These are phyloP conservation scores for Plutella xylostella DNA, from an alignment of 2,888 invertebrate genomes.

Conservation along the genomic window DNA sequence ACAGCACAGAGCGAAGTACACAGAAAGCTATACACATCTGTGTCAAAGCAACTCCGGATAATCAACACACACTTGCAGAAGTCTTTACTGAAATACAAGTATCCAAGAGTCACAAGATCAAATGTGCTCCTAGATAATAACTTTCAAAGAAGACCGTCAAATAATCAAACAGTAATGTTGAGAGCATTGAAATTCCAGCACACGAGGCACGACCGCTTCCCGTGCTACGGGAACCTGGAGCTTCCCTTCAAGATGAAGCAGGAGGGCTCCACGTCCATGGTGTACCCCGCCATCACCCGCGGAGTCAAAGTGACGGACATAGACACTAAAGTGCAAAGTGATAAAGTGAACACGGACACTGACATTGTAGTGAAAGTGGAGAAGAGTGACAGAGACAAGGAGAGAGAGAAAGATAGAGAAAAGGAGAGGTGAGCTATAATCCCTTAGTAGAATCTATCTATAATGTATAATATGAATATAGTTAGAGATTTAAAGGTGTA, in stretches of 20 bases:
- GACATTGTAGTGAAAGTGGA: constrained; percentile 16
- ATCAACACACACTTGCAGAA: constrained; percentile 54
- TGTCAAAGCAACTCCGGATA: constrained; percentile 49
- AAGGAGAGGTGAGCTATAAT: too few relatives aligned
- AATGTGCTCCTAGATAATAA: constrained; percentile 51
- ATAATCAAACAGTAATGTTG: constrained; percentile 42
- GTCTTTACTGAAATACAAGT: constrained; percentile 53
- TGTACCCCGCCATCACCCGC: constrained; percentile 37
- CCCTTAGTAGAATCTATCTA: too few relatives aligned
- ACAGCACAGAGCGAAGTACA: constrained; percentile 44
- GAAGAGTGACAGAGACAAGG: constrained; percentile 27
- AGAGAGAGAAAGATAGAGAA: constrained; percentile 23
- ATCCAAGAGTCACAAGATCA: constrained; percentile 53
- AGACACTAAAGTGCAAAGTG: constrained; percentile 28
- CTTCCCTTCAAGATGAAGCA: constrained; percentile 56
- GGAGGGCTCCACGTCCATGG: constrained; percentile 34
- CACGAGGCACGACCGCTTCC: constrained; percentile 47
- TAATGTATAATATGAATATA: too few relatives aligned
- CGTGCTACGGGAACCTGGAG: constrained; percentile 61
- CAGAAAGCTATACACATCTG: constrained; percentile 49
- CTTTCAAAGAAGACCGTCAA: constrained; percentile 35
- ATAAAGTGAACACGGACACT: constrained; percentile 29
- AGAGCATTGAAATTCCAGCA: constrained; percentile 54
- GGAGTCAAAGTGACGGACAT: constrained; percentile 27
- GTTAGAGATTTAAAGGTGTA: too few relatives aligned